These are phyloP conservation scores for Isurus oxyrinchus DNA, from an alignment of 2,113 vertebrate genomes.

Conservation along the genomic window DNA sequence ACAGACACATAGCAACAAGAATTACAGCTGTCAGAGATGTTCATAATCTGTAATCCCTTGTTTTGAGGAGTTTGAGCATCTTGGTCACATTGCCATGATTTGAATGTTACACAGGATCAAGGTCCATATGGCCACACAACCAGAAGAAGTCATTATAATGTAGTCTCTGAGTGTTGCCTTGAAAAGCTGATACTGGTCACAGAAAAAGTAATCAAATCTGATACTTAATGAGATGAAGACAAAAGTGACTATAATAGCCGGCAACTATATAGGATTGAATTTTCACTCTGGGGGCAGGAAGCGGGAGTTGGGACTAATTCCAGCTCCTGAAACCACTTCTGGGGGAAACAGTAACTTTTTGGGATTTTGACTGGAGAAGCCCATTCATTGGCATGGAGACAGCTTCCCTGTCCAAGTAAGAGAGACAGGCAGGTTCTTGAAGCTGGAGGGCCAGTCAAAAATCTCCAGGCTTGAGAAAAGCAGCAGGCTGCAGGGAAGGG, in stretches of 20 bases:
- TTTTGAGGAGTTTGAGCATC: not conserved
- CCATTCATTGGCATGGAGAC: too few species aligned
- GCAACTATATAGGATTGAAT: not conserved
- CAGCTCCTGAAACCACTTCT: not conserved
- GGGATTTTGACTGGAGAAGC: not conserved
- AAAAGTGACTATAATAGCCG: not conserved
- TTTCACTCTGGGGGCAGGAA: not conserved
- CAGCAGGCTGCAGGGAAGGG: not conserved
- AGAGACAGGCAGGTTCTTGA: not conserved
- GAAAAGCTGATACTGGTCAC: not conserved
- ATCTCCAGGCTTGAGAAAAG: not conserved
- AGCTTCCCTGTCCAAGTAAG: not conserved
- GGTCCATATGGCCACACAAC: not conserved
- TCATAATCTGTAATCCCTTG: not conserved
- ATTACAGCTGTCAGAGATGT: not conserved
- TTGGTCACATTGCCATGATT: not conserved
- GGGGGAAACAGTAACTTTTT: not conserved
- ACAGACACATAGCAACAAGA: not conserved
- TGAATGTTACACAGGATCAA: not conserved
- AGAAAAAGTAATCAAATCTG: not conserved
- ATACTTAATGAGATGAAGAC: not conserved
- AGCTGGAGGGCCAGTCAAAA: not conserved
- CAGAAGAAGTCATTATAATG: not conserved
- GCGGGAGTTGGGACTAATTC: not conserved
- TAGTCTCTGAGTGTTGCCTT: not conserved